A percentile compares a stretch with the other conserved stretches of the same genome.
Evolutionary conservation across 2,113 vertebrate genomes (phyloP).

Genomic region (Lynx canadensis): DNA sequence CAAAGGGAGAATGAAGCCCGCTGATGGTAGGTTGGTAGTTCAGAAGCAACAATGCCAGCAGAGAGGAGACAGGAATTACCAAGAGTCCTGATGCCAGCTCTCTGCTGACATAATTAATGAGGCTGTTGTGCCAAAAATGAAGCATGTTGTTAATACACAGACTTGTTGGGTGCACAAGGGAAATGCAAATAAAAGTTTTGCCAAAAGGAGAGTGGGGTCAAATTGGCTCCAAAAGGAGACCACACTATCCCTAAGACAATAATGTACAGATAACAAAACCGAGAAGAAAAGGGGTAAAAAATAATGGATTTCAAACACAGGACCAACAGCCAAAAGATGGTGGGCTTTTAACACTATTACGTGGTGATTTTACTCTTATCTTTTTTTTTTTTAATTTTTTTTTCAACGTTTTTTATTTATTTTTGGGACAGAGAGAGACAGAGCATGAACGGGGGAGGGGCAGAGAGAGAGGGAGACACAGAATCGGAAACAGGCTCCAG

Average conservation of each 20-base stretch:
- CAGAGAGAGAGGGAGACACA: no score
- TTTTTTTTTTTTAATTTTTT: no score
- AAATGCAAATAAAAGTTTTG: conserved; percentile 74
- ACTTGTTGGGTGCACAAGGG: conserved; percentile 51
- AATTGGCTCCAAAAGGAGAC: neutral
- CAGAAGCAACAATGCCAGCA: neutral
- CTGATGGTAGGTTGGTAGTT: neutral
- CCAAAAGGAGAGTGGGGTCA: conserved; percentile 49
- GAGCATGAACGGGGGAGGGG: no score
- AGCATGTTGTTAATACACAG: conserved; percentile 59
- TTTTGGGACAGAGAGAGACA: no score
- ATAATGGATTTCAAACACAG: neutral
- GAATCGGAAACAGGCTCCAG: no score
- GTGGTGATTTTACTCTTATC: neutral
- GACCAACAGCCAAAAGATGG: neutral
- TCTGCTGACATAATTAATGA: neutral
- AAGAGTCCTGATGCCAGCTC: neutral
- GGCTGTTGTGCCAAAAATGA: conserved; percentile 16
- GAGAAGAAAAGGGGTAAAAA: neutral
- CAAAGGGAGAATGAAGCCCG: neutral
- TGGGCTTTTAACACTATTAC: neutral
- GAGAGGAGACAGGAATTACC: neutral
- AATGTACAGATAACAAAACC: no score
- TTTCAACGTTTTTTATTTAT: no score
- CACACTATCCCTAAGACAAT: neutral